phyloP scores from a whole-genome alignment of 53 echinoderm and acorn worm species.

The Apostichopus leukothele region DNA sequence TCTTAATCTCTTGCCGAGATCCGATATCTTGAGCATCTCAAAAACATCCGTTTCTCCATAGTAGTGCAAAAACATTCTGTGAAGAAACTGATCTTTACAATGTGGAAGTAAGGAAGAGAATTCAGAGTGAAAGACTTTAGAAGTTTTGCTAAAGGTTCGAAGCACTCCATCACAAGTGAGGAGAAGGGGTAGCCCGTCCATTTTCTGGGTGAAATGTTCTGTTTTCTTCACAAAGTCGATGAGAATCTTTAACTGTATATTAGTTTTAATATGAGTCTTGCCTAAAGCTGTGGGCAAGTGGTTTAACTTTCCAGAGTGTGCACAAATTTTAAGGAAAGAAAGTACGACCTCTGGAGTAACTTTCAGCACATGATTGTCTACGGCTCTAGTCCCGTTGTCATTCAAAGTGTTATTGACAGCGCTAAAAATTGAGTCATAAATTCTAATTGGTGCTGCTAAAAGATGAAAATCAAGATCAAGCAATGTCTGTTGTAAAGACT shows the following conservation, averaged over 20 bases:
- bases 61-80: background rate
- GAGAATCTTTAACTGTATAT: background rate
- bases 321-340: background rate
- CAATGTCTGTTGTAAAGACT: background rate
- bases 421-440: background rate
- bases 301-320: background rate
- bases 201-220: background rate
- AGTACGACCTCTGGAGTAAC: background rate
- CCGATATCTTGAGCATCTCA: background rate
- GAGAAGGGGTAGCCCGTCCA: conserved; percentile 1
- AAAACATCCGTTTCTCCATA: background rate
- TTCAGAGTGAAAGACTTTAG: background rate
- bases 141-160: background rate
- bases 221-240: conserved; percentile 7
- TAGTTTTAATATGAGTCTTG: background rate
- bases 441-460: background rate
- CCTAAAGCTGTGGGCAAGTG: background rate
- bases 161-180: conserved; percentile 24
- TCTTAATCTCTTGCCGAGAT: background rate
- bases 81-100: conserved; percentile 13
- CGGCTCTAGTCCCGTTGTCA: background rate
- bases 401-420: background rate
- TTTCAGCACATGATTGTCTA: background rate
- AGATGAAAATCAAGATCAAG: conserved; percentile 19
- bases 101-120: conserved; percentile 11